These are phyloP conservation scores for Olivierus martensii DNA, from an alignment of 1,140 invertebrate genomes.

Conservation along the genomic window DNA sequence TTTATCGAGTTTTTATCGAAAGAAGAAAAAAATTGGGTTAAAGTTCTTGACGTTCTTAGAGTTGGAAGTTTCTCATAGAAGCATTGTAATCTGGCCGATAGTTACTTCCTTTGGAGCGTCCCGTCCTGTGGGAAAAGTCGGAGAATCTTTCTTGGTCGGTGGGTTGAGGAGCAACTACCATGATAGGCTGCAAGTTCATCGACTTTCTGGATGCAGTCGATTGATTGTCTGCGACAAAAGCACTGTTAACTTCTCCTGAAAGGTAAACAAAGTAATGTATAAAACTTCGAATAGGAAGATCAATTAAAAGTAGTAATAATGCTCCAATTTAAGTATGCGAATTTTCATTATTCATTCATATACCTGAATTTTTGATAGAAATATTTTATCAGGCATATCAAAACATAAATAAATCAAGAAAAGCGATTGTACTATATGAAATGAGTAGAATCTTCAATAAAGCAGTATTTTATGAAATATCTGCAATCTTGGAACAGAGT, in stretches of 20 bases:
- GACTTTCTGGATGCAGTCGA: constrained; percentile 70
- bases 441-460: background rate
- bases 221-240: constrained; percentile 56
- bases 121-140: constrained; percentile 14
- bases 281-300: background rate
- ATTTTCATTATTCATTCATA: no score
- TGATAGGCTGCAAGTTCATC: constrained; percentile 65
- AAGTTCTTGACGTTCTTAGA: background rate
- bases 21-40: no score
- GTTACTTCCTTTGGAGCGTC: constrained; percentile 27
- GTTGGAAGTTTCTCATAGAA: constrained; percentile 11
- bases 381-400: no score
- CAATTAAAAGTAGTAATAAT: background rate
- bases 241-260: constrained; percentile 73
- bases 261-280: constrained; percentile 17
- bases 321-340: background rate
- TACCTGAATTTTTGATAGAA: no score
- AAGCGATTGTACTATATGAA: background rate
- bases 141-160: constrained; percentile 15
- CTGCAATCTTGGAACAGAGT: no score
- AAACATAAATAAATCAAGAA: background rate
- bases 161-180: constrained; percentile 9
- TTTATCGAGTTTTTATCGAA: no score
- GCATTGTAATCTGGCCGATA: constrained; percentile 41
- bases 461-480: no score